phyloP scores from a whole-genome alignment of 2,797 vertebrate species.

The Liparis tanakae region DNA sequence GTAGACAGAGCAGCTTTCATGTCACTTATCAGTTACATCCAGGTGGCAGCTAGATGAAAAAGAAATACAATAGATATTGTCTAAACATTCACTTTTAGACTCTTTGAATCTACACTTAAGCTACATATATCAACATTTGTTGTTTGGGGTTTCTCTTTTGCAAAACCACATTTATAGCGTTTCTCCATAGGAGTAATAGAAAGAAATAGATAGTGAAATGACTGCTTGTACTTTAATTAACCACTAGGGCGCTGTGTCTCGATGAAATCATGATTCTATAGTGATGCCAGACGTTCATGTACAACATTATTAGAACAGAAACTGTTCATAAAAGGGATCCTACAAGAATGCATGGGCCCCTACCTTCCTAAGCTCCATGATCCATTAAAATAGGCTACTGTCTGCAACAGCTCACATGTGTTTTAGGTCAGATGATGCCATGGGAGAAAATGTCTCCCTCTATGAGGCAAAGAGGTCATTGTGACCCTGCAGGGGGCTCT shows the following conservation, averaged over 20 bases:
- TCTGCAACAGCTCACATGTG: conserved; percentile 20
- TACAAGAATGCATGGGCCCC: background rate
- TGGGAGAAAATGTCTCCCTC: conserved; percentile 20
- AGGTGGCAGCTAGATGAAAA: conserved; percentile 42
- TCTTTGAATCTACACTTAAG: background rate
- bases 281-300: conserved; percentile 11
- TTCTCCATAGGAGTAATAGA: conserved; percentile 11
- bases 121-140: background rate
- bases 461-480: conserved; percentile 26
- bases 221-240: conserved; percentile 19
- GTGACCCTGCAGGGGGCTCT: conserved; percentile 25
- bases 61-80: conserved; percentile 2
- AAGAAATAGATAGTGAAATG: conserved; percentile 20
- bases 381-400: conserved; percentile 2
- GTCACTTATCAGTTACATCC: conserved; percentile 24
- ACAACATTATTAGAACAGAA: conserved; percentile 3
- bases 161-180: conserved; percentile 2
- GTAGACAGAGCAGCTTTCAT: conserved; percentile 23
- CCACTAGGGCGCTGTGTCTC: background rate
- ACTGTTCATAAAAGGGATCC: conserved; percentile 18
- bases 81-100: conserved; percentile 16
- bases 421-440: conserved; percentile 38
- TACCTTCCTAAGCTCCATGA: background rate
- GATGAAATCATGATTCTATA: conserved; percentile 2
- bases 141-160: conserved; percentile 4